Evolutionary conservation across 2,888 invertebrate genomes (phyloP).

Genomic region (Limnephilus marmoratus): DNA sequence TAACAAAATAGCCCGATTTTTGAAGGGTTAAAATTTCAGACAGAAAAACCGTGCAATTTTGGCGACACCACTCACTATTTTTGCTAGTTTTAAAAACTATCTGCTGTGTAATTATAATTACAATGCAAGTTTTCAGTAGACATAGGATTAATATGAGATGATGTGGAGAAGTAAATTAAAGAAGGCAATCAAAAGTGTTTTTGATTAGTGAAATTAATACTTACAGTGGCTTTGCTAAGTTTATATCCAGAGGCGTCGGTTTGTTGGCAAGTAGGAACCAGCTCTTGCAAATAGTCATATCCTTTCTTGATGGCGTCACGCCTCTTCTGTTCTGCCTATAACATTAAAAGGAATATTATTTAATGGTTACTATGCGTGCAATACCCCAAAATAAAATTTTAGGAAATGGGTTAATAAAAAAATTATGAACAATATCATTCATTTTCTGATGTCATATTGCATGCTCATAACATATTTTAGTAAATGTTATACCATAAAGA

Average conservation of each 20-base stretch:
- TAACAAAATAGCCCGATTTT: too few species aligned
- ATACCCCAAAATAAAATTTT: neutral
- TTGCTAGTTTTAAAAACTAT: too few species aligned
- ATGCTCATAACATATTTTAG: too few species aligned
- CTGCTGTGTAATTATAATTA: too few species aligned
- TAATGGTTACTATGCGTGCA: neutral
- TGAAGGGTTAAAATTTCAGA: too few species aligned
- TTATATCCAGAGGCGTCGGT: conserved; percentile 95
- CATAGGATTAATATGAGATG: too few species aligned
- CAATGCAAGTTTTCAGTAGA: too few species aligned
- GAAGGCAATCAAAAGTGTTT: neutral
- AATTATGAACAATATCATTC: neutral
- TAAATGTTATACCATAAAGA: too few species aligned
- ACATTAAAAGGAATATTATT: conserved; percentile 6
- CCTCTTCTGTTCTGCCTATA: conserved; percentile 95
- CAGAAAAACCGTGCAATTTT: too few species aligned
- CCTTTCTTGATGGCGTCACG: conserved; percentile 98
- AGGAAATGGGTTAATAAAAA: neutral
- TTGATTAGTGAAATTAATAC: conserved; percentile 68
- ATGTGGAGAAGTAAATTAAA: too few species aligned
- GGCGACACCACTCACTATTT: too few species aligned
- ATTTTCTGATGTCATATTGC: too few species aligned
- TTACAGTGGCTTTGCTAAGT: conserved; percentile 93
- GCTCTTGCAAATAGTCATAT: conserved; percentile 93
- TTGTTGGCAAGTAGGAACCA: conserved; percentile 96